Evolutionary conservation across 2,797 vertebrate genomes (phyloP).

Genomic region (Rhinoraja longicauda): DNA sequence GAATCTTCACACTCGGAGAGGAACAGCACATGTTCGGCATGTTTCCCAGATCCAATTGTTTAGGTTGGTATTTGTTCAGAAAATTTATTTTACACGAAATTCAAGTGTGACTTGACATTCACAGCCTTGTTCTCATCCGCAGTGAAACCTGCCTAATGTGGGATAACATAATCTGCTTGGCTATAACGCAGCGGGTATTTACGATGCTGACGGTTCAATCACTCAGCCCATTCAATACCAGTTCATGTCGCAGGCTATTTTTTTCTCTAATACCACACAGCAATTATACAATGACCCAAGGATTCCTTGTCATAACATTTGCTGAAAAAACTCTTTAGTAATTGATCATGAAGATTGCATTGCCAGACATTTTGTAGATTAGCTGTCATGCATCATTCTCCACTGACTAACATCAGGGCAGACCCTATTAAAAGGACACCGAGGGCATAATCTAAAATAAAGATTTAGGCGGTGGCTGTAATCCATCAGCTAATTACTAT

Average conservation of each 20-base stretch:
- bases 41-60: neutral
- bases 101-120: neutral
- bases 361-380: neutral
- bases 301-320: neutral
- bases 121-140: no score
- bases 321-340: neutral
- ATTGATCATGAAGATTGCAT: neutral
- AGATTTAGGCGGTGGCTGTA: neutral
- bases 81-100: neutral
- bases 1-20: neutral
- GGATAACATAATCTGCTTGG: neutral
- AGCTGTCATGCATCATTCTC: neutral
- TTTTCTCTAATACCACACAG: neutral
- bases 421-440: neutral
- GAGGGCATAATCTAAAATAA: neutral
- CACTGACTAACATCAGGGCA: neutral
- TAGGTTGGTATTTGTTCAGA: neutral
- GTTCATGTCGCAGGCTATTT: neutral
- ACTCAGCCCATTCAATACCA: neutral
- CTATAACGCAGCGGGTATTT: neutral
- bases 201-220: neutral
- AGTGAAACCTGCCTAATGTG: no score
- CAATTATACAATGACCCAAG: neutral
- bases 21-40: neutral
- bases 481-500: neutral